A percentile compares a stretch with the other conserved stretches of the same genome.
phyloP scores from a whole-genome alignment of 2,888 invertebrate genomes.

The Nasonovia ribisnigri region DNA sequence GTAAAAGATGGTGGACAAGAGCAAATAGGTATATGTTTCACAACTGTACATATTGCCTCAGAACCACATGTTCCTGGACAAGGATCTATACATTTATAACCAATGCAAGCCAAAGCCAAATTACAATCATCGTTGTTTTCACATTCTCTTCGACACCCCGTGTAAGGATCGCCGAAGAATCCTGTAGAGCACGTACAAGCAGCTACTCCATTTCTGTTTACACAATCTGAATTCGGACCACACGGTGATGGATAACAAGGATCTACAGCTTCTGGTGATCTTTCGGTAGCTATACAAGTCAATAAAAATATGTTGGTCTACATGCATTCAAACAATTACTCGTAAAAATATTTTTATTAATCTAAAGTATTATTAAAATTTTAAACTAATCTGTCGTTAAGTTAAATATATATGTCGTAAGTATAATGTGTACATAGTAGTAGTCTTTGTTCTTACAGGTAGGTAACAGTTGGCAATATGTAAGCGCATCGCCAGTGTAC shows the following conservation, averaged over 20 bases:
- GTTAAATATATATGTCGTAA: slow-evolving; percentile 39
- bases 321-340: not conserved
- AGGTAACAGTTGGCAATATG: slow-evolving; percentile 76
- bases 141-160: slow-evolving; percentile 82
- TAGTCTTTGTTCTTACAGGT: slow-evolving; percentile 62
- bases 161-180: slow-evolving; percentile 87
- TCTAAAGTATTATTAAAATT: not conserved
- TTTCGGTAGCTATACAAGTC: slow-evolving; percentile 74
- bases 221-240: slow-evolving; percentile 86
- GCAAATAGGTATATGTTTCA: slow-evolving; percentile 84
- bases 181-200: slow-evolving; percentile 86
- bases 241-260: slow-evolving; percentile 88
- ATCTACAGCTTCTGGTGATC: slow-evolving; percentile 75
- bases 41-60: slow-evolving; percentile 83
- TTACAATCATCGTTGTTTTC: slow-evolving; percentile 83
- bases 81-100: slow-evolving; percentile 87
- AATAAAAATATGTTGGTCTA: slow-evolving; percentile 58
- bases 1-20: slow-evolving; percentile 81
- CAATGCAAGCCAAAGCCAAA: slow-evolving; percentile 80
- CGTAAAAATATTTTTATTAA: not conserved
- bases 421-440: slow-evolving; percentile 42
- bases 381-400: slow-evolving; percentile 11
- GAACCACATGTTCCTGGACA: slow-evolving; percentile 87
- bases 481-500: slow-evolving; percentile 84
- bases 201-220: slow-evolving; percentile 86